Evolutionary conservation across 2,113 vertebrate species (phyloP).

Genomic region (Zingel zingel): DNA sequence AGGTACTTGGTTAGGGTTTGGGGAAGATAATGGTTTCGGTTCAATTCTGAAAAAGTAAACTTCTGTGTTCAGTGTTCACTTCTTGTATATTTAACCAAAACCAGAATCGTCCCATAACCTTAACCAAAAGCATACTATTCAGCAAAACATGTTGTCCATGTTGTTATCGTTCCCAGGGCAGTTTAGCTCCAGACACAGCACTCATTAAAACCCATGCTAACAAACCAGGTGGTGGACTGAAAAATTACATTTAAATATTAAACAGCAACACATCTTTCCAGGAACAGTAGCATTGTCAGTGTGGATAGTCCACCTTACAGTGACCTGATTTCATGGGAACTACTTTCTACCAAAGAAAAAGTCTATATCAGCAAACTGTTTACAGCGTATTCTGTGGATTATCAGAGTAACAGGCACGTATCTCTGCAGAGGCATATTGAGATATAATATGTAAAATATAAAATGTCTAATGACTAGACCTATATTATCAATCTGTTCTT

Average conservation of each 20-base stretch:
- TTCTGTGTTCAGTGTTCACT: too few species aligned
- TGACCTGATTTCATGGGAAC: background rate
- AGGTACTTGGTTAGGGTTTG: background rate
- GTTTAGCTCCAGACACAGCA: background rate
- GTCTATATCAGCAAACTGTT: too few species aligned
- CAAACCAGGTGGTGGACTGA: background rate
- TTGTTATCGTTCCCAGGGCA: too few species aligned
- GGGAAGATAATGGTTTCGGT: too few species aligned
- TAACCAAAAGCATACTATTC: background rate
- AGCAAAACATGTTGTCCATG: background rate
- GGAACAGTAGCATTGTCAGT: background rate
- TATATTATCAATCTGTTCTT: too few species aligned
- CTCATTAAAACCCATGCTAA: background rate
- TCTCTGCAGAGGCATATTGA: too few species aligned
- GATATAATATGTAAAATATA: too few species aligned
- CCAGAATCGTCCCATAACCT: background rate
- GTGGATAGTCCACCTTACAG: background rate
- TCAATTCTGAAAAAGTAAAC: too few species aligned
- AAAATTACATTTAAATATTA: conserved; percentile 28
- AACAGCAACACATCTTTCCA: conserved; percentile 7
- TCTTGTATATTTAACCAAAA: background rate
- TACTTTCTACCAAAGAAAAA: too few species aligned
- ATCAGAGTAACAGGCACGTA: too few species aligned
- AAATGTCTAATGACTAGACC: too few species aligned
- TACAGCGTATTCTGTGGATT: too few species aligned